These are phyloP conservation scores for Neotoxoptera formosana DNA, from an alignment of 1,140 invertebrate genomes.

Conservation along the genomic window DNA sequence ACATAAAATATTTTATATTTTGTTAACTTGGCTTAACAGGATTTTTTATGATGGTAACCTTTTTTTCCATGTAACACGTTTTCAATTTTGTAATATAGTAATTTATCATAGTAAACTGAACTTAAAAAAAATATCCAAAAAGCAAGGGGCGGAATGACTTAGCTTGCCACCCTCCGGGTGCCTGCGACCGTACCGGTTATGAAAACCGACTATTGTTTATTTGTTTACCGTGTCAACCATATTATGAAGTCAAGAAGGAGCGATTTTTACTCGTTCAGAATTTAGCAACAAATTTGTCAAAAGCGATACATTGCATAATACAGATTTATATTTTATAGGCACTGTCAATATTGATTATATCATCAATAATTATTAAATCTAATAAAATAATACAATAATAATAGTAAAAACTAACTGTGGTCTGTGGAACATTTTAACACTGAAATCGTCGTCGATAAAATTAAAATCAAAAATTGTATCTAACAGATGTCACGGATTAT, in stretches of 20 bases:
- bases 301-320: background rate
- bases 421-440: background rate
- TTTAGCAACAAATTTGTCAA: background rate
- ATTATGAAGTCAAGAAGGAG: background rate
- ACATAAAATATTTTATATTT: too few relatives aligned
- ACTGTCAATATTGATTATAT: background rate
- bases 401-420: background rate
- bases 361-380: background rate
- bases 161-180: too few relatives aligned
- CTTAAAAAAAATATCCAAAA: too few relatives aligned
- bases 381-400: background rate
- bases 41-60: too few relatives aligned
- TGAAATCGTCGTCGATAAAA: background rate
- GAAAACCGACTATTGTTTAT: too few relatives aligned
- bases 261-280: background rate
- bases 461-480: background rate
- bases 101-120: too few relatives aligned
- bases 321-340: background rate
- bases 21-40: too few relatives aligned
- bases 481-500: background rate
- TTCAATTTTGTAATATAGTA: too few relatives aligned
- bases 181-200: too few relatives aligned
- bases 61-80: too few relatives aligned
- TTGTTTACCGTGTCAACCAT: too few relatives aligned
- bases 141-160: too few relatives aligned